Conservation (phyloP, 2,888 invertebrate species). For the Resseliella maxima region DNA sequence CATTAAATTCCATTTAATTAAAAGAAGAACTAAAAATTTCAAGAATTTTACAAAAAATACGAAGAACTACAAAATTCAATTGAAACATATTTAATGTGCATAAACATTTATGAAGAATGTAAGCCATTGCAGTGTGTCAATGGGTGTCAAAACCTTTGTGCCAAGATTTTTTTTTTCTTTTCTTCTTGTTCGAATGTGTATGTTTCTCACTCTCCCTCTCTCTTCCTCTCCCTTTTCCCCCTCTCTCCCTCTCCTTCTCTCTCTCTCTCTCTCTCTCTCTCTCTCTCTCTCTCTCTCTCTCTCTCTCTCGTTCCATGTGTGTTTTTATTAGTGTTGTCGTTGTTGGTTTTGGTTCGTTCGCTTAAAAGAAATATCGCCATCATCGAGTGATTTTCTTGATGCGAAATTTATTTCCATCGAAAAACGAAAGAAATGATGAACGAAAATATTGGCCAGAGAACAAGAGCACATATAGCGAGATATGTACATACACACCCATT, state of each 20-base stretch:
- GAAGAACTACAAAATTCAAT: not conserved
- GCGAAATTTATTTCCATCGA: slow-evolving; percentile 25
- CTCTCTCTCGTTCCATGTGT: not conserved
- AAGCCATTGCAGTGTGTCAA: slow-evolving; percentile 13
- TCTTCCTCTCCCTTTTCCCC: not conserved
- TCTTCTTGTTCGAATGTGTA: too few species aligned
- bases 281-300: not conserved
- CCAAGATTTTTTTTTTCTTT: not conserved
- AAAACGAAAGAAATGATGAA: not conserved
- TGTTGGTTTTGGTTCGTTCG: too few species aligned
- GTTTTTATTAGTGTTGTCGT: not conserved
- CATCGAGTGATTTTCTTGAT: not conserved
- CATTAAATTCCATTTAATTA: not conserved
- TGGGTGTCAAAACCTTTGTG: not conserved
- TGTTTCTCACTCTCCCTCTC: not conserved
- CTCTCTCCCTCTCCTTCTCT: not conserved
- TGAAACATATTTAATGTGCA: not conserved
- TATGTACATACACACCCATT: not conserved
- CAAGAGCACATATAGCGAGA: not conserved
- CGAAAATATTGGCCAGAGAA: not conserved
- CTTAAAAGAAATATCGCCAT: not conserved
- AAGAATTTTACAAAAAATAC: not conserved
- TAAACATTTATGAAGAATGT: not conserved
- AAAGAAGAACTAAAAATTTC: not conserved
- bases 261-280: not conserved